Evolutionary conservation across 2,888 invertebrate species (phyloP), one percentile per base, ranked within the genome.

Genomic region (Tachina fera): DNA sequence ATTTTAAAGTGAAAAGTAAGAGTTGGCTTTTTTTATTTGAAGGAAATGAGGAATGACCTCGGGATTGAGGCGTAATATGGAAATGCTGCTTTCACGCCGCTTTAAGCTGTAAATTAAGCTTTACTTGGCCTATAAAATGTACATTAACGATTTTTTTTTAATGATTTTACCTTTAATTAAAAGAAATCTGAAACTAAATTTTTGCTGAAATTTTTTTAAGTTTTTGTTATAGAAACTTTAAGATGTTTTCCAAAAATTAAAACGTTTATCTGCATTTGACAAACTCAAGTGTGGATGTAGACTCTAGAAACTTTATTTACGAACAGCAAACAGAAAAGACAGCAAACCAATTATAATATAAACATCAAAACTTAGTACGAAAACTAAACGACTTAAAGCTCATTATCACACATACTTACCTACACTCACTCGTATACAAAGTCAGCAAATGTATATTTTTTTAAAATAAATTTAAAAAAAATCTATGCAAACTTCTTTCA

Each of bases 201-300:
- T n/a, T 49, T 49, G 49, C 14, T 8, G 0, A n/a, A 49, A 49
- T 14, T 14, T 14, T 49, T 8, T 49, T 49, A n/a, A n/a, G n/a
- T n/a, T n/a, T n/a, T n/a, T n/a, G n/a, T n/a, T n/a, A n/a, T n/a
- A n/a, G n/a, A n/a, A n/a, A n/a, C n/a, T n/a, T n/a, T n/a, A n/a
- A n/a, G n/a, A n/a, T n/a, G n/a, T n/a, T 3, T 14, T n/a, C 49
- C 14, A n/a, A 51, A 53, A 39, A n/a, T 9, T 9, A n/a, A 8
- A 39, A 9, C 31, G 22, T 61, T 74, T 72, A 83, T 83, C 77
- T 83, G 72, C 53, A 83, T 78, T 78, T 83, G 67, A 74, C 83
- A 78, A 83, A 78, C n/a, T 63, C 74, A 83, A 83, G 83, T 83
- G 83, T 31, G 31, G 31, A 31, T 31, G 31, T 31, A 31, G 31